Evolutionary conservation across 2,888 invertebrate genomes (phyloP), one percentile per base, ranked within the genome.

Genomic region (Hypena proboscidalis): DNA sequence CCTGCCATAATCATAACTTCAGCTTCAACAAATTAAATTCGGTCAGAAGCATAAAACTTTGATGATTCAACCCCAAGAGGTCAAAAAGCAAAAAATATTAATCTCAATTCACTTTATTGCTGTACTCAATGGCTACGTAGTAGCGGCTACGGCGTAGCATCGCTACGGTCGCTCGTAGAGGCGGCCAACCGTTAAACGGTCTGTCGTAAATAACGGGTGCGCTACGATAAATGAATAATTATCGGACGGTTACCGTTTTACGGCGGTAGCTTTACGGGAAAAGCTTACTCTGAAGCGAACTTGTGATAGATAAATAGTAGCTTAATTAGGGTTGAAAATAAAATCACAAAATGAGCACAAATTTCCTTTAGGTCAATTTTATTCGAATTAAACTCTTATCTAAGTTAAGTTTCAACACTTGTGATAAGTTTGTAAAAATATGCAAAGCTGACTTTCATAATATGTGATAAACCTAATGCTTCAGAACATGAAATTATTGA

Each of bases 171-270:
- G 61, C 60, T 63, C 67, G 70, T 72, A 69, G 74, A 74, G 53
- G 67, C 71, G 64, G 64, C 67, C 66, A 67, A 68, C 72, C 74
- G 69, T 73, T 69, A 74, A 70, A 75, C 60, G 66, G 60, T 58
- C 58, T 64, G 55, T 73, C 75, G 70, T 74, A 76, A 77, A 75
- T 74, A 74, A 74, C 65, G 57, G 49, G 46, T 58, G 57, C 64
- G 67, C 72, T 67, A 72, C 77, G 74, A 77, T 82, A 82, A 80
- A 83, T 83, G 80, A 80, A 82, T 84, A 83, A 83, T 83, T 83
- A 81, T 83, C 80, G 73, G 73, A 70, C 68, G 74, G 75, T 77
- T 77, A 74, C 74, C 73, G 71, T 70, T 79, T 77, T 69, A 78
- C 61, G 62, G 69, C 39, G 52, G 31, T 40, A 43, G 40, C 46